Conservation (phyloP, 2,113 vertebrate species). For the Ondatra zibethicus region DNA sequence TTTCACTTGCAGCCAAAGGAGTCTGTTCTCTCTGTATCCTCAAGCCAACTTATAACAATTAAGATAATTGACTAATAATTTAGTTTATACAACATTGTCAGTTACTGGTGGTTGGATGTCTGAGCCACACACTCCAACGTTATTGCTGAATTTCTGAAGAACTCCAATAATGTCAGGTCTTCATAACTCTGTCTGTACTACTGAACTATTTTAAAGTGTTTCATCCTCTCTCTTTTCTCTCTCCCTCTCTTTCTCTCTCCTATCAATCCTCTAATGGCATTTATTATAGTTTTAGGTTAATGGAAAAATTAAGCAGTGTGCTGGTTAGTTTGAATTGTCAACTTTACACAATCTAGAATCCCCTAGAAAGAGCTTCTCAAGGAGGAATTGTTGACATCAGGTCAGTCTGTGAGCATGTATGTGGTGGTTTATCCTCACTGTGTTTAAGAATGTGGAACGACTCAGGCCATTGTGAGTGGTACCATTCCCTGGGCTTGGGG, state of each 20-base stretch:
- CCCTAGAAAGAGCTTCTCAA: background rate
- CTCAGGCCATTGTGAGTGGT: background rate
- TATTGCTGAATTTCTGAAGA: background rate
- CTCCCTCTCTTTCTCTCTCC: background rate
- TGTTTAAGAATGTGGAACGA: background rate
- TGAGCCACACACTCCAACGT: background rate
- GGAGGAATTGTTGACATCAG: background rate
- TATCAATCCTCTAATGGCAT: background rate
- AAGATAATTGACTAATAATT: slow-evolving; percentile 3
- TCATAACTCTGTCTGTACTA: background rate
- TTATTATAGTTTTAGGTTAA: background rate
- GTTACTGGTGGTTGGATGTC: background rate
- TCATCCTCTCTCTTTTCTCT: background rate
- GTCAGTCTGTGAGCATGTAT: background rate
- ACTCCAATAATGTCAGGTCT: background rate
- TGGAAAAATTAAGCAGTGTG: background rate
- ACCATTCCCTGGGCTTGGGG: background rate
- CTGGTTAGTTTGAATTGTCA: background rate
- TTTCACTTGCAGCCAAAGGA: slow-evolving; percentile 10
- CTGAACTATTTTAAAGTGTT: background rate
- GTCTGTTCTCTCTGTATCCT: background rate
- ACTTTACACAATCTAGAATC: background rate
- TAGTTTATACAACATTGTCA: background rate
- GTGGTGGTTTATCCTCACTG: background rate
- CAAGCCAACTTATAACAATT: background rate